Evolutionary conservation across 2,113 vertebrate genomes (phyloP), one percentile per base, ranked within the genome.

Genomic region (Melanocharis versteri): DNA sequence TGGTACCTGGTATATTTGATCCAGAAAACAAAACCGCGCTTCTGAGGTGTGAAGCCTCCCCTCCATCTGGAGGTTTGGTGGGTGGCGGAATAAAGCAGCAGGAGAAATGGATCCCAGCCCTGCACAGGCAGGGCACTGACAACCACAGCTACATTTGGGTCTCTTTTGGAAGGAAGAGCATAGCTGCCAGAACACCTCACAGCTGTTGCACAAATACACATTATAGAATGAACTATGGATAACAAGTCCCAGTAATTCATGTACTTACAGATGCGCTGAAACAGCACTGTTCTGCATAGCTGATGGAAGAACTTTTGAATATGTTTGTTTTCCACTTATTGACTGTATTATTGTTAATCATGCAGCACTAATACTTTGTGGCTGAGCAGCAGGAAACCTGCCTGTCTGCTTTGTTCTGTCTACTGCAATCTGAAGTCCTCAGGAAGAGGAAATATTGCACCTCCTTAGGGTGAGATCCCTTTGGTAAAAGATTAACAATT

Each of bases 31-130:
- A 85, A 79, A 47, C 30, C 42, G 12, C 53, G 13, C 5, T 87
- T 84, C 62, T 60, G 57, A 91, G 58, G 47, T 90, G n/a, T 73
- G 58, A 91, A 91, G 26, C 75, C 68, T 80, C 56, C 66, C 35
- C 68, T 95, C 90, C 94, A 95, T 91, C 91, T 94, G 95, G 87
- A 91, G 33, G 37, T 91, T 84, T 90, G 18, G 66, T 89, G 80
- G 45, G 10, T 69, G 58, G 79, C 53, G 13, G 70, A 87, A 85
- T 70, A 84, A 95, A 76, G 33, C 82, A 96, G 85, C 90, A 80
- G 71, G 91, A 90, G 56, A 80, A 88, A 93, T 90, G 85, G 71
- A 93, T 56, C 42, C 62, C 58, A 79, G 81, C 87, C 82, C 70
- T 81, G 27, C 47, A 70, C 26, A 80, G 66, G 35, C 70, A 91